phyloP scores from a whole-genome alignment of 2,797 vertebrate species.

The Ataeniobius toweri region DNA sequence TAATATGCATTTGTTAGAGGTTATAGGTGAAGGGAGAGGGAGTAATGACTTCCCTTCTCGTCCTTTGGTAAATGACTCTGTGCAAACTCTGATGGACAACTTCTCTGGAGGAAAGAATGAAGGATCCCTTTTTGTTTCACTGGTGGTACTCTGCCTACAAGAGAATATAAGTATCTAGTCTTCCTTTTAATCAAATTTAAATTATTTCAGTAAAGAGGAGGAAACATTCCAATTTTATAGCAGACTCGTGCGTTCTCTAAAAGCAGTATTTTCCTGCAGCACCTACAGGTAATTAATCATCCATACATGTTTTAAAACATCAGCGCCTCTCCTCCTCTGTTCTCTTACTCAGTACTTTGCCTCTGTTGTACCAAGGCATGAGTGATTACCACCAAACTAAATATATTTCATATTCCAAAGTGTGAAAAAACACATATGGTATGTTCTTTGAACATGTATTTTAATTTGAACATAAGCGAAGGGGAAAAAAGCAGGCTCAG shows the following conservation, averaged over 20 bases:
- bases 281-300: conserved; percentile 82
- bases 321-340: conserved; percentile 69
- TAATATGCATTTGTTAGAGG: conserved; percentile 78
- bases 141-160: conserved; percentile 74
- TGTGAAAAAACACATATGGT: conserved; percentile 79
- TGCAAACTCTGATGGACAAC: conserved; percentile 67
- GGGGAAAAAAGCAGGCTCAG: conserved; percentile 48
- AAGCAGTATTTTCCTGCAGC: conserved; percentile 74
- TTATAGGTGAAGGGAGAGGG: conserved; percentile 72
- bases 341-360: conserved; percentile 70
- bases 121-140: conserved; percentile 70
- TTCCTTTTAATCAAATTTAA: conserved; percentile 82
- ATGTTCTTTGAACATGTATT: conserved; percentile 73
- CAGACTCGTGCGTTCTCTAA: conserved; percentile 72
- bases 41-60: conserved; percentile 74
- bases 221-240: conserved; percentile 65
- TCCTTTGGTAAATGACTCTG: conserved; percentile 77
- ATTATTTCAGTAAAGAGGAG: conserved; percentile 73
- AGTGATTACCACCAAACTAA: conserved; percentile 80
- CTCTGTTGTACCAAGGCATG: conserved; percentile 76
- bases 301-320: conserved; percentile 81
- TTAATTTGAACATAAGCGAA: conserved; percentile 75
- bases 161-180: conserved; percentile 71
- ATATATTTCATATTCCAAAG: conserved; percentile 79
- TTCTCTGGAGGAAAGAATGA: conserved; percentile 65